Evolutionary conservation across 2,888 invertebrate genomes (phyloP).

Genomic region (Ceratothoa steindachneri): DNA sequence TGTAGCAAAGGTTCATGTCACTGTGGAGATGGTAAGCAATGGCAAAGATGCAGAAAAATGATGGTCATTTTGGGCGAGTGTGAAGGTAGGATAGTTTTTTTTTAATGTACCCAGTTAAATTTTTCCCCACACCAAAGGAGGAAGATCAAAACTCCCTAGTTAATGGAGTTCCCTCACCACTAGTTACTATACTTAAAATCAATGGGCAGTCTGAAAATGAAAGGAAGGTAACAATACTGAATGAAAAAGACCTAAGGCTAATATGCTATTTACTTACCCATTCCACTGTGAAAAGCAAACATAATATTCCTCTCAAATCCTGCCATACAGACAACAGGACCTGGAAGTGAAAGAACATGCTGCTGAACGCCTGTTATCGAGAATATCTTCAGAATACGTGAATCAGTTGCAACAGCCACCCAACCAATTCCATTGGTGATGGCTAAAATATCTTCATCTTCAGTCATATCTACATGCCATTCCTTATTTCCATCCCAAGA

Average conservation of each 20-base stretch:
- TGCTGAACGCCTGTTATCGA: constrained; percentile 82
- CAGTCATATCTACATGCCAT: constrained; percentile 75
- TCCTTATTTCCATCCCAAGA: constrained; percentile 68
- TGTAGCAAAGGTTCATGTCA: too few species aligned
- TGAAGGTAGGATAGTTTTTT: too few species aligned
- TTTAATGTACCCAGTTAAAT: too few species aligned
- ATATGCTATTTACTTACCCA: constrained; percentile 51
- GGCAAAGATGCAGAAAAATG: too few species aligned
- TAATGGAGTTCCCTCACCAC: background rate
- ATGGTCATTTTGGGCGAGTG: too few species aligned
- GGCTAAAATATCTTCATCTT: constrained; percentile 71
- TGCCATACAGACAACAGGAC: constrained; percentile 66
- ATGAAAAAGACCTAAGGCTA: too few species aligned
- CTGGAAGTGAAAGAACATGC: constrained; percentile 68
- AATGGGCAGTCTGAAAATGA: background rate
- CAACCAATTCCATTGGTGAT: constrained; percentile 66
- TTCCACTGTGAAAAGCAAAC: constrained; percentile 64
- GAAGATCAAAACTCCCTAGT: background rate
- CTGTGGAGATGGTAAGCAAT: too few species aligned
- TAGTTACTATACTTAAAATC: too few species aligned
- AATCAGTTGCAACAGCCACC: constrained; percentile 73
- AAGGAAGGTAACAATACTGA: too few species aligned
- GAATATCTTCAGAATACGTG: constrained; percentile 73
- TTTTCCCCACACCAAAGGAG: too few species aligned
- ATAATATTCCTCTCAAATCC: constrained; percentile 62